These are phyloP conservation scores for Anneissia japonica DNA, from an alignment of 35 echinoderm and acorn worm species.

Conservation along the genomic window DNA sequence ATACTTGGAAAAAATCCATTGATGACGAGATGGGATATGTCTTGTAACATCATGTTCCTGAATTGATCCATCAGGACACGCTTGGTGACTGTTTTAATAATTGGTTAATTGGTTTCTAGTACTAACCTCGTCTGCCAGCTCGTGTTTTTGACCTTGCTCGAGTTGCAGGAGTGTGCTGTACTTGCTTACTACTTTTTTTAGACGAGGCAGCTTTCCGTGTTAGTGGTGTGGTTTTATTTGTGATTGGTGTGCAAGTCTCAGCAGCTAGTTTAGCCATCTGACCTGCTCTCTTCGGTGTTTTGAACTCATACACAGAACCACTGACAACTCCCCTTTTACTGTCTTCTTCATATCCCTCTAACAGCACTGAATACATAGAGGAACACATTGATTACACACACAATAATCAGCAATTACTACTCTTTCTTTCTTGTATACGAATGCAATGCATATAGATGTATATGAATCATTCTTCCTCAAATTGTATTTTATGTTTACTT, in stretches of 20 bases:
- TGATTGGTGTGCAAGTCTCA: constrained; percentile 37
- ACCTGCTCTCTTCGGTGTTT: constrained; percentile 64
- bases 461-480: no score
- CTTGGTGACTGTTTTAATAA: no score
- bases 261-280: constrained; percentile 73
- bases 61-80: constrained; percentile 59
- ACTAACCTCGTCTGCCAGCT: not conserved
- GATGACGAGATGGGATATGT: constrained; percentile 63
- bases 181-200: not conserved
- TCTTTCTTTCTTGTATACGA: no score
- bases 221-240: constrained; percentile 11
- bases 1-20: constrained; percentile 98
- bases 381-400: no score
- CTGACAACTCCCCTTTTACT: not conserved
- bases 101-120: no score
- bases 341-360: constrained; percentile 42
- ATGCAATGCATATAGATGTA: no score
- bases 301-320: constrained; percentile 55
- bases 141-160: not conserved
- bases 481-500: no score
- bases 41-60: constrained; percentile 21
- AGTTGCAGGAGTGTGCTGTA: not conserved
- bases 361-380: constrained; percentile 48
- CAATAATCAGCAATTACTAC: no score
- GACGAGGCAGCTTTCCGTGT: not conserved